phyloP scores from a whole-genome alignment of 2,113 vertebrate genomes.

The Indicator indicator region DNA sequence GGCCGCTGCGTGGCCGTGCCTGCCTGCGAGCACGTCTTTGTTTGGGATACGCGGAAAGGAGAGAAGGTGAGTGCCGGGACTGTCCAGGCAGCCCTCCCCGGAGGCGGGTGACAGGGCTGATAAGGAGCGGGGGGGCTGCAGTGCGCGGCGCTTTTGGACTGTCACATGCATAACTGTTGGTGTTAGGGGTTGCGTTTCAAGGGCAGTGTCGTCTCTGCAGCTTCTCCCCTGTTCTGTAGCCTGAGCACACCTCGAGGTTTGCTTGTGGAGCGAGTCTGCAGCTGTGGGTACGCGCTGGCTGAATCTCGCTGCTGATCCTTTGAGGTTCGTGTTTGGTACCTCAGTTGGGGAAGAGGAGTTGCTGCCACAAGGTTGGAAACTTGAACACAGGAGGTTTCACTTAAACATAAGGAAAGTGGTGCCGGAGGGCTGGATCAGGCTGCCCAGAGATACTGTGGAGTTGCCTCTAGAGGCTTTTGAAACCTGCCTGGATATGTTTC shows the following conservation, averaged over 20 bases:
- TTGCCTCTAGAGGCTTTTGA: no score
- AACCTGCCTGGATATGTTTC: no score
- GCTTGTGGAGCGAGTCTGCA: background rate
- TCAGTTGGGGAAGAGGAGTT: background rate
- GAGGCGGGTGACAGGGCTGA: rapidly evolving
- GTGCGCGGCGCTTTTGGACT: no score
- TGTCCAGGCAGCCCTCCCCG: background rate
- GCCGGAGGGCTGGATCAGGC: no score
- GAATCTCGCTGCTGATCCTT: background rate
- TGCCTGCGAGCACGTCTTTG: constrained; percentile 94
- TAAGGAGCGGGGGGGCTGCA: background rate
- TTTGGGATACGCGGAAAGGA: constrained; percentile 93
- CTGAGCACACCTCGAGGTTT: rapidly evolving
- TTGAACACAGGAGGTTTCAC: no score
- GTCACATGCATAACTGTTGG: rapidly evolving
- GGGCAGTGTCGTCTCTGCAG: rapidly evolving
- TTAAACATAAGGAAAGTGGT: no score
- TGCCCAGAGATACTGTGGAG: no score
- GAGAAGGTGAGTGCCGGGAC: constrained; percentile 86
- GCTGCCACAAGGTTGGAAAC: background rate
- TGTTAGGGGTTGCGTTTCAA: rapidly evolving
- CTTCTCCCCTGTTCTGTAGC: rapidly evolving
- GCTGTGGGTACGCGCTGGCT: background rate
- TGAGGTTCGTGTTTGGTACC: background rate
- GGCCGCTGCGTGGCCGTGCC: constrained; percentile 90